These are phyloP conservation scores for Gulo gulo DNA, from an alignment of 2,113 vertebrate genomes.

Conservation along the genomic window DNA sequence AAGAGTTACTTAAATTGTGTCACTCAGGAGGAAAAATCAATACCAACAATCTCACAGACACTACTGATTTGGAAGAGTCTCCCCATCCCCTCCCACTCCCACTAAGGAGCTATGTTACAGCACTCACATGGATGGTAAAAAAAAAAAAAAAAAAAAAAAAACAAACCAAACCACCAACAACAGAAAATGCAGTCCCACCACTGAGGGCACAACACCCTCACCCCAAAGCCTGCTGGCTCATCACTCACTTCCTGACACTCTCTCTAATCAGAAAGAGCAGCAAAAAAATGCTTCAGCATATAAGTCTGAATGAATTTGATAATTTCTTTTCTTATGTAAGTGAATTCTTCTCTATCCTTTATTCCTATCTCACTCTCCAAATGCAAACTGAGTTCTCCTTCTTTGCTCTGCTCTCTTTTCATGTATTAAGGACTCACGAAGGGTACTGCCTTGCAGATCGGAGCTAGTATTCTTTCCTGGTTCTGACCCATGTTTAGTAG, in stretches of 20 bases:
- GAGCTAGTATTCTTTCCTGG: constrained; percentile 81
- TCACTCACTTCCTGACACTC: constrained; percentile 13
- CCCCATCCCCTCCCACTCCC: not conserved
- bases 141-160: not conserved
- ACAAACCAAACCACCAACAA: not conserved
- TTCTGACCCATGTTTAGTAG: constrained; percentile 79
- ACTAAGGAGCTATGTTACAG: not conserved
- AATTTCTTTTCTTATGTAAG: constrained; percentile 65
- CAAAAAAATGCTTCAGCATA: constrained; percentile 54
- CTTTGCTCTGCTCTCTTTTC: constrained; percentile 81
- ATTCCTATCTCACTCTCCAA: constrained; percentile 75
- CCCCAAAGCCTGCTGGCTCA: not conserved
- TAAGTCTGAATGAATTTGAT: constrained; percentile 58
- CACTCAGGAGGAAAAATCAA: constrained; percentile 61
- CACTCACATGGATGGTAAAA: not conserved
- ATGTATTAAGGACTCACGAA: constrained; percentile 83
- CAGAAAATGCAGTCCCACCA: not conserved
- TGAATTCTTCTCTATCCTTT: constrained; percentile 64
- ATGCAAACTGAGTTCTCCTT: constrained; percentile 81
- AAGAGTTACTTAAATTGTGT: constrained; percentile 65
- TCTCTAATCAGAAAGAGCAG: constrained; percentile 18
- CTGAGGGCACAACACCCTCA: not conserved
- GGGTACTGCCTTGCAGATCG: constrained; percentile 75
- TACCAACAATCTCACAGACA: constrained; percentile 53
- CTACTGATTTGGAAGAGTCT: constrained; percentile 46